Conservation (phyloP, 1,140 invertebrate genomes). For the Bombus consobrinus region DNA sequence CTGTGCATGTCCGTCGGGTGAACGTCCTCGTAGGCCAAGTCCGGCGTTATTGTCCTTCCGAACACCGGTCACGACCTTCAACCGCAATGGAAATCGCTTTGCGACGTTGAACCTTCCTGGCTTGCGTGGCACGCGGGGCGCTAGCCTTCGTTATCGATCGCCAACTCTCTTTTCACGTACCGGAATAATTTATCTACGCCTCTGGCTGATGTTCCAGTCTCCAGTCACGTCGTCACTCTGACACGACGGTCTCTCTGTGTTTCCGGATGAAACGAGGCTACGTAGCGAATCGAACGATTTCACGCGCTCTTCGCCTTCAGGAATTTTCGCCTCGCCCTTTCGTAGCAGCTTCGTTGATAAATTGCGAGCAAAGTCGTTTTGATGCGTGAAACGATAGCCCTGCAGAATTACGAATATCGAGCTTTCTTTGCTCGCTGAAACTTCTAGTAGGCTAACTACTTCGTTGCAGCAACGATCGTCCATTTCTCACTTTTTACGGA, state of each 20-base stretch:
- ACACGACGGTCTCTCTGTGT: not conserved
- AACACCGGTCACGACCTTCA: conserved; percentile 35
- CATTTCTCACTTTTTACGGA: not conserved
- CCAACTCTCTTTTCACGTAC: conserved; percentile 8
- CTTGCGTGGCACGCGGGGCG: not conserved
- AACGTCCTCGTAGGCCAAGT: conserved; percentile 43
- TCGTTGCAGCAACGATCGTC: not conserved
- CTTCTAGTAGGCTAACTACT: not conserved
- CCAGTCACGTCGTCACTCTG: conserved; percentile 8
- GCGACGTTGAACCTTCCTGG: conserved; percentile 9
- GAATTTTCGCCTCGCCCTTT: not conserved
- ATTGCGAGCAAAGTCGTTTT: not conserved
- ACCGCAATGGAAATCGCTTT: conserved; percentile 46
- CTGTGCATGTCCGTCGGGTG: conserved; percentile 16
- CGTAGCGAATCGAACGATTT: conserved; percentile 1
- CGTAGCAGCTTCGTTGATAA: not conserved
- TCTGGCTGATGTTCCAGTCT: not conserved
- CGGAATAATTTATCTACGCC: conserved; percentile 33
- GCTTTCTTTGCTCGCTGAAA: not conserved
- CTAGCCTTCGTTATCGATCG: conserved; percentile 33
- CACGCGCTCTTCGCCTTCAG: not conserved
- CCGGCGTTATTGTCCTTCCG: conserved; percentile 32
- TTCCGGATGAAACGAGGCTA: conserved; percentile 10
- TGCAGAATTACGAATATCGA: not conserved
- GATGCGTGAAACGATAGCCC: not conserved